These are phyloP conservation scores for Macropis europaea DNA, from an alignment of 2,888 invertebrate genomes.

Conservation along the genomic window DNA sequence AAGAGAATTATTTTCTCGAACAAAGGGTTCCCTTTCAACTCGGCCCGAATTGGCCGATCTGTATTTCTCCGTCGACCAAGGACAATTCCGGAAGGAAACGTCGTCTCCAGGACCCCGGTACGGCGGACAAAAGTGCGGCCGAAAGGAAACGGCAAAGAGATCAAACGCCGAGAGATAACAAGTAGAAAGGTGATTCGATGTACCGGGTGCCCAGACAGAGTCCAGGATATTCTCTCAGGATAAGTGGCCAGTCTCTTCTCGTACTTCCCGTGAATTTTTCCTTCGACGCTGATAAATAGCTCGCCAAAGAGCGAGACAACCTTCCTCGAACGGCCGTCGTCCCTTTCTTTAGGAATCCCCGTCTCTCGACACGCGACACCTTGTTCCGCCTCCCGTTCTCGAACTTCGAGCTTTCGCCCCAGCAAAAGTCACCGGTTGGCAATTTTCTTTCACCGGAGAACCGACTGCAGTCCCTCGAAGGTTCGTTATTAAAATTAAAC, in stretches of 20 bases:
- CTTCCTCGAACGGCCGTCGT: neutral
- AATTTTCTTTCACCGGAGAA: too few relatives aligned
- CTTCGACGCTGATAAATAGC: conserved; percentile 53
- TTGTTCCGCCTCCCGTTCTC: too few relatives aligned
- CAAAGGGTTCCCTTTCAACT: neutral
- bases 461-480: too few relatives aligned
- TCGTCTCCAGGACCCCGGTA: conserved; percentile 15
- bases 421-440: too few relatives aligned
- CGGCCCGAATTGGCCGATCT: conserved; percentile 10
- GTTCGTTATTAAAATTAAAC: too few relatives aligned
- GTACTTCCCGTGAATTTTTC: conserved; percentile 51
- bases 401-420: too few relatives aligned
- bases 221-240: conserved; percentile 37
- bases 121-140: conserved; percentile 36
- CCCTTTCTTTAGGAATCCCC: conserved; percentile 13
- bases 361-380: neutral
- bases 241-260: conserved; percentile 33
- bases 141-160: conserved; percentile 48
- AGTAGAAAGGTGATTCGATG: conserved; percentile 51
- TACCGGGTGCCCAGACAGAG: conserved; percentile 34
- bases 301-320: conserved; percentile 26
- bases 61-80: conserved; percentile 16
- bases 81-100: neutral
- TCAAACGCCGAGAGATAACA: conserved; percentile 56
- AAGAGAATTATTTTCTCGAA: neutral